A percentile compares a stretch with the other conserved stretches of the same genome.
Conservation (phyloP, 2,113 vertebrate species). For the Xenus cinereus region DNA sequence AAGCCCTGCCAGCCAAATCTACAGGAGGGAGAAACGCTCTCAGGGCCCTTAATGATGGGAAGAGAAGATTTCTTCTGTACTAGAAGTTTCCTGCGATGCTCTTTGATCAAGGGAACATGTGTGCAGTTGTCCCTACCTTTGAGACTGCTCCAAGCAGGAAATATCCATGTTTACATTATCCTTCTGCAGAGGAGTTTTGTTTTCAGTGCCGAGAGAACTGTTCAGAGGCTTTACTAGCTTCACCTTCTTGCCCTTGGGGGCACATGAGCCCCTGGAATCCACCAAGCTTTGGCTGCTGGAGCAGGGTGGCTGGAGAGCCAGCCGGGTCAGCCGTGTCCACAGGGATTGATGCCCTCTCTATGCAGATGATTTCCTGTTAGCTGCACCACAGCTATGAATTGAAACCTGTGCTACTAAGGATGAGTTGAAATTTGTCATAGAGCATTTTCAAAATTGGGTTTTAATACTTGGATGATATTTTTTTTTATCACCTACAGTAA, state of each 20-base stretch:
- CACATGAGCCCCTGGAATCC: neutral
- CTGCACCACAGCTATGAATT: neutral
- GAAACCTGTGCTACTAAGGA: neutral
- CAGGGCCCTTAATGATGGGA: too few species aligned
- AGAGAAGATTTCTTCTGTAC: neutral
- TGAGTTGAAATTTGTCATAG: neutral
- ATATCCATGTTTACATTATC: too few species aligned
- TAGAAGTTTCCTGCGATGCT: neutral
- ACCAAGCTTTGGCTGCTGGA: neutral
- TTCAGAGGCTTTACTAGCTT: neutral
- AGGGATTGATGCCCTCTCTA: neutral
- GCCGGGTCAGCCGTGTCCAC: accelerated
- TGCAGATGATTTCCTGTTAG: too few species aligned
- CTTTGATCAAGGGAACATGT: neutral
- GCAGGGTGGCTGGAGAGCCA: neutral
- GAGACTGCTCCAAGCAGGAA: neutral
- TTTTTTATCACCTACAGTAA: neutral
- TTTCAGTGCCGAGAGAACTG: neutral
- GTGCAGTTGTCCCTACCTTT: neutral
- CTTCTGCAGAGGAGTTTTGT: neutral
- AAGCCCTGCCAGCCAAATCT: neutral
- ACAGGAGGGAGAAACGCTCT: neutral
- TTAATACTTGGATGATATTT: neutral
- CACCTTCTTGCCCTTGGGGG: neutral
- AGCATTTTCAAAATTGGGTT: neutral